phyloP scores from a whole-genome alignment of 2,797 vertebrate species.

The Acanthurus lineatus region DNA sequence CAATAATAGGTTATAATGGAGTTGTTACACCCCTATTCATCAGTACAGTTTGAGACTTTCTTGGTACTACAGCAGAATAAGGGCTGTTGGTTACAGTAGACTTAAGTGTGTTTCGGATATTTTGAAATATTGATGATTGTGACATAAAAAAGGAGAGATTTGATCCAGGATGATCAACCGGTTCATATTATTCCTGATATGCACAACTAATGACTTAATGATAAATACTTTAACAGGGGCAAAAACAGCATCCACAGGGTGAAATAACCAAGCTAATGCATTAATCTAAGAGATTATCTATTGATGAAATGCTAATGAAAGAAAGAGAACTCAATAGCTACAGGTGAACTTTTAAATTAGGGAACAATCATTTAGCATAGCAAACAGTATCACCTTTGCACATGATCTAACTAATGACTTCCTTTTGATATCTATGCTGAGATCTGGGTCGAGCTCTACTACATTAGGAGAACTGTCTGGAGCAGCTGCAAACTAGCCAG shows the following conservation, averaged over 20 bases:
- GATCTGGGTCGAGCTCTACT: constrained; percentile 13
- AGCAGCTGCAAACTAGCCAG: constrained; percentile 63
- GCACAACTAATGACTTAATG: too few species aligned
- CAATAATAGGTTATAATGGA: too few species aligned
- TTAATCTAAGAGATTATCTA: too few species aligned
- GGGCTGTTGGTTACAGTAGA: background rate
- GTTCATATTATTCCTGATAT: background rate
- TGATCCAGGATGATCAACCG: background rate
- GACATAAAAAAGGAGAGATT: background rate
- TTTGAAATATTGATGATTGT: background rate
- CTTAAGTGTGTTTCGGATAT: background rate
- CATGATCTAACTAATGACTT: constrained; percentile 11
- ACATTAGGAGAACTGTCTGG: constrained; percentile 36
- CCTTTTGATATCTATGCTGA: constrained; percentile 13
- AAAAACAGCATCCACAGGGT: too few species aligned
- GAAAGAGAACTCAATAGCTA: too few species aligned
- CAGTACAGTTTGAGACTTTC: background rate
- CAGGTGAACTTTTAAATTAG: constrained; percentile 15
- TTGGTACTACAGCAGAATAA: background rate
- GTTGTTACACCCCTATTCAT: too few species aligned
- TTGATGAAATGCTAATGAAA: too few species aligned
- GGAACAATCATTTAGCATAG: background rate
- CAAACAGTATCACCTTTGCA: constrained; percentile 2
- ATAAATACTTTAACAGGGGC: too few species aligned
- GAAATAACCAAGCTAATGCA: too few species aligned